These are phyloP conservation scores for Sminthurides aquaticus DNA, from an alignment of 2,888 invertebrate genomes.

Conservation along the genomic window DNA sequence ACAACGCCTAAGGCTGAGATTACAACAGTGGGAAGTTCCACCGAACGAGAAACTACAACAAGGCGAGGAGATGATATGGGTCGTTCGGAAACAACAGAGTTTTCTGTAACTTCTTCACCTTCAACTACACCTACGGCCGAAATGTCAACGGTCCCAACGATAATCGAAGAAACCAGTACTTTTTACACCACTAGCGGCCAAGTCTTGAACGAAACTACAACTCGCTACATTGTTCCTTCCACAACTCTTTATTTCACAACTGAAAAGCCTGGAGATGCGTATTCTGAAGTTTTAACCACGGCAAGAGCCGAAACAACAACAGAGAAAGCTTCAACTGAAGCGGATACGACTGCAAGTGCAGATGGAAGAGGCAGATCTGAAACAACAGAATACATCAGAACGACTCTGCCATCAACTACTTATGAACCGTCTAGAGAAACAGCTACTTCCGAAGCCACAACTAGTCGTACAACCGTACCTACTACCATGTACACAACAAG, in stretches of 20 bases:
- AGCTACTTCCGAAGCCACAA: too few relatives aligned
- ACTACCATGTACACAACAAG: background rate
- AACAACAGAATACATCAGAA: conserved; percentile 7
- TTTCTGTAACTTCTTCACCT: background rate
- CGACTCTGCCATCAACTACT: background rate
- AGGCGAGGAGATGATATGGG: too few relatives aligned
- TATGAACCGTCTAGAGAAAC: conserved; percentile 16
- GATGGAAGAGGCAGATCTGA: conserved; percentile 8
- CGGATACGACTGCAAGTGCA: conserved; percentile 11
- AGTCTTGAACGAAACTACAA: background rate
- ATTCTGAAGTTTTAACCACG: conserved; percentile 24
- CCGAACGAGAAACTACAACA: background rate
- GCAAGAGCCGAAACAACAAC: conserved; percentile 20
- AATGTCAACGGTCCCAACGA: background rate
- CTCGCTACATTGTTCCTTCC: too few relatives aligned
- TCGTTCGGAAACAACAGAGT: background rate
- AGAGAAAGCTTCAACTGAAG: conserved; percentile 21
- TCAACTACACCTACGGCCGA: background rate
- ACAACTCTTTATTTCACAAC: background rate
- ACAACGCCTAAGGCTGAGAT: too few relatives aligned
- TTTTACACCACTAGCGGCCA: background rate
- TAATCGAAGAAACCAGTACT: background rate
- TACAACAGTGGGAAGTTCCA: background rate
- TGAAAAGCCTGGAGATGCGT: too few relatives aligned
- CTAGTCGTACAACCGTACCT: conserved; percentile 13